These are phyloP conservation scores for Cheilosia variabilis DNA, from an alignment of 2,888 invertebrate species.

Conservation along the genomic window DNA sequence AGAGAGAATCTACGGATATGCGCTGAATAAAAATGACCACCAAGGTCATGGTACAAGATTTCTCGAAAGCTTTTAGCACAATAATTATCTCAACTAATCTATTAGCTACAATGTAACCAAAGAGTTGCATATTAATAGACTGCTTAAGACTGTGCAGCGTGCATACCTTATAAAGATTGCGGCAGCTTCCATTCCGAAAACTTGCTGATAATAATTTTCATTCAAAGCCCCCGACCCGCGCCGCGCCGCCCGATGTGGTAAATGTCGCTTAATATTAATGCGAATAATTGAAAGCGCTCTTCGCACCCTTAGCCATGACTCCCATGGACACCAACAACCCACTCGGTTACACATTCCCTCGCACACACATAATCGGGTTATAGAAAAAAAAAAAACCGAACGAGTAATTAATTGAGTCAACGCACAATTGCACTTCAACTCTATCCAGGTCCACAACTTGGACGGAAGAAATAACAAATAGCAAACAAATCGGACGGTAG, in stretches of 20 bases:
- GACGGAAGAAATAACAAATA: conserved; percentile 28
- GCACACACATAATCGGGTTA: conserved; percentile 46
- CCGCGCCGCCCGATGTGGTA: neutral
- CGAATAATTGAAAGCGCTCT: conserved; percentile 22
- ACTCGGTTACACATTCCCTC: conserved; percentile 13
- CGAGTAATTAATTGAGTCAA: conserved; percentile 62
- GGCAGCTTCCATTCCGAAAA: conserved; percentile 52
- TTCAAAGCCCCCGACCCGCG: neutral
- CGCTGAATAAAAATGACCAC: neutral
- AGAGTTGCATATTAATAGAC: conserved; percentile 20
- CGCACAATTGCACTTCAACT: conserved; percentile 63
- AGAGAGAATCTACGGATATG: neutral
- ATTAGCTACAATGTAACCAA: conserved; percentile 23
- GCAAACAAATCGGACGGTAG: conserved; percentile 22
- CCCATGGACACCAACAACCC: conserved; percentile 44
- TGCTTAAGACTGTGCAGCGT: neutral
- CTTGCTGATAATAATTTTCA: conserved; percentile 59
- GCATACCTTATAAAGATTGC: conserved; percentile 45
- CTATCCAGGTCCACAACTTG: conserved; percentile 15
- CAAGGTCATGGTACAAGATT: conserved; percentile 46
- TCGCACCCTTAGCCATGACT: conserved; percentile 50
- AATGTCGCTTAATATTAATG: conserved; percentile 53
- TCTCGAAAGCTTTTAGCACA: conserved; percentile 30
- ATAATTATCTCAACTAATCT: conserved; percentile 1
- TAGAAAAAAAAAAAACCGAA: neutral